phyloP scores from a whole-genome alignment of 2,888 invertebrate genomes.

The Loripinus fragilis region DNA sequence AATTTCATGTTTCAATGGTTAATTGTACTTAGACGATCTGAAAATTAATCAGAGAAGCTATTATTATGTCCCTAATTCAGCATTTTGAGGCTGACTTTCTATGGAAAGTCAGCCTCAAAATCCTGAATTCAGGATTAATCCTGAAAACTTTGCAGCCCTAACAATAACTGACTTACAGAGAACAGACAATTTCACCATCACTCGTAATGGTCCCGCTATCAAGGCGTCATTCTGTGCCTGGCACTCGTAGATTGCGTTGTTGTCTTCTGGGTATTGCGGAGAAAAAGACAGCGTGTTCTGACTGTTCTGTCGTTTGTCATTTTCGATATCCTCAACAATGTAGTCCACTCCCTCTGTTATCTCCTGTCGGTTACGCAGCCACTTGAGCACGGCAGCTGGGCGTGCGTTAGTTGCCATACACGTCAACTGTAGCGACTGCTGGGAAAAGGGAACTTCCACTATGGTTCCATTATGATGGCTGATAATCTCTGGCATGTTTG shows the following conservation, averaged over 20 bases:
- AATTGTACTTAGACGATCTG: no score
- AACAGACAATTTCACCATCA: constrained; percentile 93
- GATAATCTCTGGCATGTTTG: constrained; percentile 95
- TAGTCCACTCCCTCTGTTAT: constrained; percentile 93
- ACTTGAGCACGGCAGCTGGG: constrained; percentile 90
- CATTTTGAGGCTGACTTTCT: no score
- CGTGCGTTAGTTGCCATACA: constrained; percentile 97
- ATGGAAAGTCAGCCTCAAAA: no score
- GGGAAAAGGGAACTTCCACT: constrained; percentile 90
- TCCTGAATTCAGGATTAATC: no score
- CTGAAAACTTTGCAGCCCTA: no score
- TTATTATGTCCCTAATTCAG: no score
- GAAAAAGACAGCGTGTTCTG: constrained; percentile 92
- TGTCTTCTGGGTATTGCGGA: constrained; percentile 91
- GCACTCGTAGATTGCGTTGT: constrained; percentile 96
- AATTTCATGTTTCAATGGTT: no score
- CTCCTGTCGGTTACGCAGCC: constrained; percentile 96
- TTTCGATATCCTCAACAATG: constrained; percentile 38
- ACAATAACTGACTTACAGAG: constrained; percentile 97
- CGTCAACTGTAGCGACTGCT: constrained; percentile 93
- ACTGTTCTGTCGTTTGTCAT: constrained; percentile 78
- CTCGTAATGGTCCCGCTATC: constrained; percentile 91
- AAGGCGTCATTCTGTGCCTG: constrained; percentile 95
- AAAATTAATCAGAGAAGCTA: no score
- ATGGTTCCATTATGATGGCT: constrained; percentile 96